Evolutionary conservation across 2,888 invertebrate species (phyloP).

Genomic region (Gonocerus acuteangulatus): DNA sequence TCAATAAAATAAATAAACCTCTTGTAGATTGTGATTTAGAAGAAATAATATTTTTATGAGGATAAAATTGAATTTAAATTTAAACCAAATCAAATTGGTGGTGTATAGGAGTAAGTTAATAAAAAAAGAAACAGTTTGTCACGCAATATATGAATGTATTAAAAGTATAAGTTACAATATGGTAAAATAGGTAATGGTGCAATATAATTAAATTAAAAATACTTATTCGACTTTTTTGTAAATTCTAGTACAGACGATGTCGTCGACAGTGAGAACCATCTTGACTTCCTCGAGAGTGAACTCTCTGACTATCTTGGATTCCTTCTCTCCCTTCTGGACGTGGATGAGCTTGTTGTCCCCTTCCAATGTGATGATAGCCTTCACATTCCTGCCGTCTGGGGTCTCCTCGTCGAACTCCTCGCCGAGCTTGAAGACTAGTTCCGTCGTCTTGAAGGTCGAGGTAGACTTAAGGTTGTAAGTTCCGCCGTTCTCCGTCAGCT

Average conservation of each 20-base stretch:
- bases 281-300: constrained; percentile 67
- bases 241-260: constrained; percentile 62
- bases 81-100: too few species aligned
- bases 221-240: constrained; percentile 45
- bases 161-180: too few species aligned
- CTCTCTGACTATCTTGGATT: constrained; percentile 63
- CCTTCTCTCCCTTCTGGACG: constrained; percentile 69
- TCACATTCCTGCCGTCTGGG: constrained; percentile 79
- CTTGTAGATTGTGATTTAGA: too few species aligned
- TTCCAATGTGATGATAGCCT: constrained; percentile 63
- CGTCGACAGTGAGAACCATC: constrained; percentile 66
- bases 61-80: too few species aligned
- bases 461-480: constrained; percentile 67
- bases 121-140: too few species aligned
- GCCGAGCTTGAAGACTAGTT: constrained; percentile 73
- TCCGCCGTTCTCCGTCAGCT: constrained; percentile 63
- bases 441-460: constrained; percentile 82
- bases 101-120: too few species aligned
- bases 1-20: too few species aligned
- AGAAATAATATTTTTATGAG: too few species aligned
- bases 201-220: too few species aligned
- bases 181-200: too few species aligned
- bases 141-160: too few species aligned
- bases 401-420: constrained; percentile 87
- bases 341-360: constrained; percentile 76